Percentiles rank a stretch among this genome's conserved stretches.
Conservation (phyloP, 2,888 invertebrate genomes). For the Pollenia griseotomentosa region DNA sequence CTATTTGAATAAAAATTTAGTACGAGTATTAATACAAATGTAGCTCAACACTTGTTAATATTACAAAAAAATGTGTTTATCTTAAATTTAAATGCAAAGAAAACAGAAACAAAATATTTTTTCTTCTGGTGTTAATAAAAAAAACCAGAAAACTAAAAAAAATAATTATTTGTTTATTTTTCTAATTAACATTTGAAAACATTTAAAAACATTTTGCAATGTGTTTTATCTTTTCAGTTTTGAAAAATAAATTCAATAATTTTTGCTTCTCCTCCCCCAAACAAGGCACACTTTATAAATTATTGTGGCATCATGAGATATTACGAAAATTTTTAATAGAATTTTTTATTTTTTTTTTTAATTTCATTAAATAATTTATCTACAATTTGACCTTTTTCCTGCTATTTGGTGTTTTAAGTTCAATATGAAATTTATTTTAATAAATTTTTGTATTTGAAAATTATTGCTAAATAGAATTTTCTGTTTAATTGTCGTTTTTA, state of each 20-base stretch:
- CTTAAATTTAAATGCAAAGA: neutral
- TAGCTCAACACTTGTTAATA: conserved; percentile 7
- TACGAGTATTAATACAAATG: neutral
- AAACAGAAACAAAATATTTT: neutral
- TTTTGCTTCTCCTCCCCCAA: neutral
- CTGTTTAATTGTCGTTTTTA: conserved; percentile 11
- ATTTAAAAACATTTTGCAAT: conserved; percentile 42
- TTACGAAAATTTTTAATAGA: neutral
- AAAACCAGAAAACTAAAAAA: conserved; percentile 36
- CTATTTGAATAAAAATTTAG: conserved; percentile 19
- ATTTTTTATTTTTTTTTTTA: conserved; percentile 16
- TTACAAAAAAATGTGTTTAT: neutral
- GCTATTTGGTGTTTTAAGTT: conserved; percentile 12
- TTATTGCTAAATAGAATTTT: neutral
- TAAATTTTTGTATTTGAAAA: neutral
- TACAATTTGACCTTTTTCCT: conserved; percentile 41
- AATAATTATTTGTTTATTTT: conserved; percentile 29
- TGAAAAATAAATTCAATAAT: neutral
- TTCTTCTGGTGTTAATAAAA: neutral
- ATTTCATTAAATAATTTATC: conserved; percentile 53
- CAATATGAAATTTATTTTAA: conserved; percentile 16
- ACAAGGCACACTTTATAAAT: neutral
- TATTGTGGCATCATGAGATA: neutral
- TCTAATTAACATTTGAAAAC: conserved; percentile 27
- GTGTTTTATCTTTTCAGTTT: neutral